Base-by-base conservation (phyloP, 1,140 invertebrate genomes). In the Phymastichus coffea region DNA sequence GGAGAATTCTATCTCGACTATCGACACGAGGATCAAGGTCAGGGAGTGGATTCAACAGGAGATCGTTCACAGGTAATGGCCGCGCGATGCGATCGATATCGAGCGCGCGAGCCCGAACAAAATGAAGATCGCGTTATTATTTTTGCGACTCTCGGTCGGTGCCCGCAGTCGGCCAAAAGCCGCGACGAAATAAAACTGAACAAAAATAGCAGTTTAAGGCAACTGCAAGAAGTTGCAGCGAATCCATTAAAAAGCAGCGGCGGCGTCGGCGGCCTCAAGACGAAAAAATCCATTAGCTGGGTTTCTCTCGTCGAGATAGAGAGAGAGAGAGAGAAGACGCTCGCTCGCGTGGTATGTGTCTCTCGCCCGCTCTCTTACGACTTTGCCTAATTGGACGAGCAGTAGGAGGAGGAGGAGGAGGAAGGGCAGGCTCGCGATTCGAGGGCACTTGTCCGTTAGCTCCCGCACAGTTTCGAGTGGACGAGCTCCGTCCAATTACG, bases 1-100 rank as follows among this genome's bases (percentile, higher is more conserved):
- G 33, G 86, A 89, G 67, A 83, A 88, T 65, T 91, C 89, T 1
- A 85, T 83, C 10, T 92, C 90, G 44, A 92, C 90, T 0, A 86
- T 93, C 59, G 90, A 92, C 70, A 88, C 91, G 0, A 88, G 92
- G 67, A 88, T 89, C 10, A 92, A 92, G 81, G 91, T 93, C 2
- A 83, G 86, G 54, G 89, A 92, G 55, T 93, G 91, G 91, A 93
- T 93, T 63, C 85, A 88, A 2, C 83, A 89, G 63, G 88, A 88
- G 77, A 86, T 88, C 43, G 83, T 87, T 61, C 84, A 88, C 67
- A 83, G 76, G 73, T 79, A 25, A 61, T 10, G 15, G 0, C 37
- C 28, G 12, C 28, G 28, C 28, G 28, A 30, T 30, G 6, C 28
- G n/a, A n/a, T n/a, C n/a, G n/a, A n/a, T n/a, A n/a, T 40, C 37